A percentile compares a stretch with the other conserved stretches of the same genome.
These are phyloP conservation scores for Lophius americanus DNA, from an alignment of 2,797 vertebrate species.

Conservation along the genomic window DNA sequence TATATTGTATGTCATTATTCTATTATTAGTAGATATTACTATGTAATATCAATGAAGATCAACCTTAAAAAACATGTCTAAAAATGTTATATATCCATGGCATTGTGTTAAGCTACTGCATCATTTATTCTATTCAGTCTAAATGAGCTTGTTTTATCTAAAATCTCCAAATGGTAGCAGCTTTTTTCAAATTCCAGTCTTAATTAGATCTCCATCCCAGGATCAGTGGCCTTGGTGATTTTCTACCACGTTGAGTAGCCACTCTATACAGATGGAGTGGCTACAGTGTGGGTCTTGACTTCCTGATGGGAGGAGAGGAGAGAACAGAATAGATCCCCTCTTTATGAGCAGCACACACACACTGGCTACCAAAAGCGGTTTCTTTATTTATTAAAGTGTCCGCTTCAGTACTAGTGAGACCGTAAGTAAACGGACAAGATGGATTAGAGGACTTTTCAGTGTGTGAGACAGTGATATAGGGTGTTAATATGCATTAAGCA, in stretches of 20 bases:
- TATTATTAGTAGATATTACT: too few species aligned
- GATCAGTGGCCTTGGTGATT: slow-evolving; percentile 78
- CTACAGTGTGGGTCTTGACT: slow-evolving; percentile 74
- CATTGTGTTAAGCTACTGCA: neutral
- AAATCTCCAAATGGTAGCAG: slow-evolving; percentile 70
- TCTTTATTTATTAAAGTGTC: slow-evolving; percentile 65
- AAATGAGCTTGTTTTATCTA: slow-evolving; percentile 68
- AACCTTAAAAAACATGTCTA: too few species aligned
- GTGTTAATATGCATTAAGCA: slow-evolving; percentile 46
- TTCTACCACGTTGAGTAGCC: slow-evolving; percentile 77
- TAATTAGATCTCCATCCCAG: slow-evolving; percentile 78
- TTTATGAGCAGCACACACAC: slow-evolving; percentile 70
- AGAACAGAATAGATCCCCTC: slow-evolving; percentile 76
- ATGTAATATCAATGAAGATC: too few species aligned
- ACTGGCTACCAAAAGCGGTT: slow-evolving; percentile 52
- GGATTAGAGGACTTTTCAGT: slow-evolving; percentile 60
- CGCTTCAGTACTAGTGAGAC: slow-evolving; percentile 43
- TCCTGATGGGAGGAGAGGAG: slow-evolving; percentile 76
- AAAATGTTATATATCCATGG: slow-evolving; percentile 3
- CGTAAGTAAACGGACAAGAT: slow-evolving; percentile 56
- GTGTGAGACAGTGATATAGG: slow-evolving; percentile 48
- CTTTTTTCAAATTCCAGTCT: slow-evolving; percentile 73
- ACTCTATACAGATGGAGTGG: slow-evolving; percentile 83
- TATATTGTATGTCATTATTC: neutral
- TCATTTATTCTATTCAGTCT: slow-evolving; percentile 21